Base-by-base conservation (phyloP, 2,888 invertebrate genomes). In the Amblyjoppa fuscipennis region DNA sequence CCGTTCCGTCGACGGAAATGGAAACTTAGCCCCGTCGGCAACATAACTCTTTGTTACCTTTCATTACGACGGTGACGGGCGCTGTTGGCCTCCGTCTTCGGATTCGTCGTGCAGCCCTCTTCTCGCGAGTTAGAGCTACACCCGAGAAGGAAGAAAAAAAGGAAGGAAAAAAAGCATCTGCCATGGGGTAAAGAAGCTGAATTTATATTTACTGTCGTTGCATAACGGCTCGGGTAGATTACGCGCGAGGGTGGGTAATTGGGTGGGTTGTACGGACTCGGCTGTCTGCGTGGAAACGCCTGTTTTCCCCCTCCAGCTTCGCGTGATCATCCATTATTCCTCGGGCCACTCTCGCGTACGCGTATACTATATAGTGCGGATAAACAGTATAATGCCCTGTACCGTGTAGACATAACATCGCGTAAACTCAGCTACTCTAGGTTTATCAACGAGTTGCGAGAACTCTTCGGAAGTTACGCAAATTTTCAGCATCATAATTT, bases 131-230 rank as follows among this genome's bases (percentile, higher is more conserved):
- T 34, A 38, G 49, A 51, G 41, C 3, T 16, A 51, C 66, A n/a
- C 45, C 45, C 45, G 16, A 16, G 31, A 16, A 16, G 34, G 34
- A 20, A 59, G 45, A 13, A 25, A 13, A 34, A 28, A n/a, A 45
- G 9, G 7, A 16, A 13, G 16, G 49, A 16, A 66, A 38, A 11
- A 45, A 41, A 13, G 25, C 61, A 71, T 51, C 70, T 76, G 64
- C 71, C 73, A 77, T 59, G 68, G 49, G n/a, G 56, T 38, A 73
- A 84, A 84, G 77, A 68, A 84, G 84, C 51, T 68, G 81, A 81
- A 84, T 84, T 84, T 84, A 84, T 84, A 84, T 84, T 84, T 84
- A 84, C 66, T 81, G 84, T 70, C 76, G 81, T 81, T 84, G 84
- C 84, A 81, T 77, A 84, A 81, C 81, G 77, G 41, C 25, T 34